phyloP scores from a whole-genome alignment of 1,140 invertebrate genomes.

The Nebria ingens region DNA sequence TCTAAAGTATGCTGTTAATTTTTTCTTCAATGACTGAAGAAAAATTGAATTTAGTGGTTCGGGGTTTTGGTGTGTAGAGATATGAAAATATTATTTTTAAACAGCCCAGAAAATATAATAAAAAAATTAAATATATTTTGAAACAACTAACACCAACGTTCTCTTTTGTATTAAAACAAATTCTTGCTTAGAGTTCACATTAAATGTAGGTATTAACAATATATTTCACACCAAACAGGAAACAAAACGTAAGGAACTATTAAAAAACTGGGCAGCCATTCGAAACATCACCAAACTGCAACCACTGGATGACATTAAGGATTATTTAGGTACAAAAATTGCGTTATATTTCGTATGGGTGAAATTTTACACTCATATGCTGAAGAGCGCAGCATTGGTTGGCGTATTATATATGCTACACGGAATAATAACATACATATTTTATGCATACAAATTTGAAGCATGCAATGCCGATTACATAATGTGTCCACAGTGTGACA shows the following conservation, averaged over 20 bases:
- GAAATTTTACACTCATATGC: slow-evolving; percentile 76
- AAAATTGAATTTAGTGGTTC: too few species aligned
- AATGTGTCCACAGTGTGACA: slow-evolving; percentile 75
- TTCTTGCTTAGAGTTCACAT: too few species aligned
- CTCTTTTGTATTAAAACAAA: too few species aligned
- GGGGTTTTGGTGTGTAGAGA: too few species aligned
- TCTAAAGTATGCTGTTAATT: too few species aligned
- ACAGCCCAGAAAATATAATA: too few species aligned
- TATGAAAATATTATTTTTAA: too few species aligned
- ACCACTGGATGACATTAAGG: slow-evolving; percentile 73
- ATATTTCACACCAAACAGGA: too few species aligned
- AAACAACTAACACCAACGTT: too few species aligned
- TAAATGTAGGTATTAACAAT: too few species aligned
- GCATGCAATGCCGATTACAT: slow-evolving; percentile 48
- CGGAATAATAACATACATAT: slow-evolving; percentile 42
- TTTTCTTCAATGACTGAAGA: too few species aligned
- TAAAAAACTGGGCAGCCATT: slow-evolving; percentile 43
- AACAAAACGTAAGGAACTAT: slow-evolving; percentile 40
- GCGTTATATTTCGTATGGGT: slow-evolving; percentile 81
- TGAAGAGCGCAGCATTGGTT: slow-evolving; percentile 64
- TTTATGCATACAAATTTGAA: slow-evolving; percentile 39
- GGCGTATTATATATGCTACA: slow-evolving; percentile 69
- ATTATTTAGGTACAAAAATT: slow-evolving; percentile 81
- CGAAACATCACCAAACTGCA: slow-evolving; percentile 58
- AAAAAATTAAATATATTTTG: too few species aligned